A percentile compares a stretch with the other conserved stretches of the same genome.
Conservation (phyloP, 2,888 invertebrate species). For the Lordiphosa andalusiaca region DNA sequence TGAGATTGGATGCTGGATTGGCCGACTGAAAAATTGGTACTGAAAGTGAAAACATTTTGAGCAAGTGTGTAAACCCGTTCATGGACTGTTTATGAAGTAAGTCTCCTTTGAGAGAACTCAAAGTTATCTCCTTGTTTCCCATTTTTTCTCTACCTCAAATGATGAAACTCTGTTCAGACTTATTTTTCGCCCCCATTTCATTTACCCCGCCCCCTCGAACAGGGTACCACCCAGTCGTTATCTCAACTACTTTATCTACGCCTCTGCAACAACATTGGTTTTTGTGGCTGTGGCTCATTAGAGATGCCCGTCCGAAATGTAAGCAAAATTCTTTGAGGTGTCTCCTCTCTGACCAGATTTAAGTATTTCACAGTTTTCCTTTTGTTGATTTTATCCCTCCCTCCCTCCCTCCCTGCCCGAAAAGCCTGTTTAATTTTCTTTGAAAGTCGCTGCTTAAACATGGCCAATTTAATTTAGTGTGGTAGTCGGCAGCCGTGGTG, state of each 20-base stretch:
- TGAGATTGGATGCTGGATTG: too few species aligned
- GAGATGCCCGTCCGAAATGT: conserved; percentile 9
- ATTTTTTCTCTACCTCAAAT: too few species aligned
- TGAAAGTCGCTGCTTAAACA: conserved; percentile 61
- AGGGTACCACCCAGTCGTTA: neutral
- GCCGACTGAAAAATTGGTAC: too few species aligned
- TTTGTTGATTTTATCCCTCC: conserved; percentile 7
- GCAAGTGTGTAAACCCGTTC: too few species aligned
- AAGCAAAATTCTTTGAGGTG: conserved; percentile 19
- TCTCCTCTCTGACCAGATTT: conserved; percentile 7
- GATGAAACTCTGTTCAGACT: neutral
- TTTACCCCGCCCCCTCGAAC: too few species aligned
- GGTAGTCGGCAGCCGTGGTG: conserved; percentile 20
- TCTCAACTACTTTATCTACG: neutral
- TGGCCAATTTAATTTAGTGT: conserved; percentile 62
- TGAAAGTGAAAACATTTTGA: too few species aligned
- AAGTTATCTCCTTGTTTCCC: too few species aligned
- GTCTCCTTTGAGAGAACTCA: too few species aligned
- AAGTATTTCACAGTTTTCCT: conserved; percentile 8
- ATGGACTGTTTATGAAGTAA: too few species aligned
- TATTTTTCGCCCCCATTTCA: too few species aligned
- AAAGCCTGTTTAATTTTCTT: conserved; percentile 32
- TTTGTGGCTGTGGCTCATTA: conserved; percentile 45
- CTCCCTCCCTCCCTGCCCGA: too few species aligned
- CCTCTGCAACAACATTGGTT: conserved; percentile 12